Percentiles rank a stretch among this genome's conserved stretches.
Conservation (phyloP, 2,888 invertebrate species). For the Nesidiocoris tenuis region DNA sequence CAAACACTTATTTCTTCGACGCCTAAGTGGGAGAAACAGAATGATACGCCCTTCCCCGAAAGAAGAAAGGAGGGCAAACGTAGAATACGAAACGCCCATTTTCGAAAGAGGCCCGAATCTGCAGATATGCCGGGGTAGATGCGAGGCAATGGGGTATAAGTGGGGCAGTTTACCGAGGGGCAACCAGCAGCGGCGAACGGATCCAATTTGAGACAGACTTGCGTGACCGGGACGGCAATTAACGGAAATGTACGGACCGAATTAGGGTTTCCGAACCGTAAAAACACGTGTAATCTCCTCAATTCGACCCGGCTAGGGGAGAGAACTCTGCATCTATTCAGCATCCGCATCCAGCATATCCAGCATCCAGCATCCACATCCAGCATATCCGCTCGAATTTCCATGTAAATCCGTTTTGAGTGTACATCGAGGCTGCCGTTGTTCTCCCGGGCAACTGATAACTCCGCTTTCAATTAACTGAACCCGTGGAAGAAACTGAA, state of each 20-base stretch:
- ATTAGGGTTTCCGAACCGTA: background rate
- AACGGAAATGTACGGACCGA: constrained; percentile 5
- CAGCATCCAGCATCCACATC: background rate
- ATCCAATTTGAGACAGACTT: constrained; percentile 12
- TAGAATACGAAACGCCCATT: too few species aligned
- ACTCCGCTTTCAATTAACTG: background rate
- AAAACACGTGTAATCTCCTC: background rate
- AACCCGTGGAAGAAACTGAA: background rate
- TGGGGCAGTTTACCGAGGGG: too few species aligned
- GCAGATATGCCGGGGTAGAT: too few species aligned
- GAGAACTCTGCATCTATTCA: background rate
- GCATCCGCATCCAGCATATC: background rate
- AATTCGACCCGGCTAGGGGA: background rate
- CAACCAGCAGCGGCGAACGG: background rate
- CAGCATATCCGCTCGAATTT: background rate
- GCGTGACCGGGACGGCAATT: constrained; percentile 10
- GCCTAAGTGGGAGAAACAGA: too few species aligned
- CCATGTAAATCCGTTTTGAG: background rate
- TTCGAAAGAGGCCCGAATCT: too few species aligned
- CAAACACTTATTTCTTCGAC: too few species aligned
- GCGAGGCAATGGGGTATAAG: too few species aligned
- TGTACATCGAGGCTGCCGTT: background rate
- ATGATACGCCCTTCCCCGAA: too few species aligned
- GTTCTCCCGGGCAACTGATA: background rate
- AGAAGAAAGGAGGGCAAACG: too few species aligned